Evolutionary conservation across 2,888 invertebrate species (phyloP).

Genomic region (Limnephilus lunatus): DNA sequence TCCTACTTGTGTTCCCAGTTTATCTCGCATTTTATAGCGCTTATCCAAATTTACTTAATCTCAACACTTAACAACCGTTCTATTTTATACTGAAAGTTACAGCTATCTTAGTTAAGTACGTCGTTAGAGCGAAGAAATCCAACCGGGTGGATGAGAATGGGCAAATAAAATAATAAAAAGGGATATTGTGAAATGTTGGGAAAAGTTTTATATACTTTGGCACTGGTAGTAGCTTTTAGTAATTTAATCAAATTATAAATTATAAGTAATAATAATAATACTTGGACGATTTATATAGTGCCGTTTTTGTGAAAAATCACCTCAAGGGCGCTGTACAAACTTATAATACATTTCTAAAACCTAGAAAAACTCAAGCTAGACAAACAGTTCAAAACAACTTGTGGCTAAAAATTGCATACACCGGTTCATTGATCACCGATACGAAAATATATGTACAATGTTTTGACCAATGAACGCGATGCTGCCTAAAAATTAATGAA

Average conservation of each 20-base stretch:
- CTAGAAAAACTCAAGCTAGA: no score
- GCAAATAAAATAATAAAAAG: neutral
- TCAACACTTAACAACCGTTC: neutral
- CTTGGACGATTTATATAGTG: no score
- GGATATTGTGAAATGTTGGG: neutral
- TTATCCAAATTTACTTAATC: conserved; percentile 22
- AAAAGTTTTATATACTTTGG: neutral
- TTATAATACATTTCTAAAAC: no score
- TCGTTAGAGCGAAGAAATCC: neutral
- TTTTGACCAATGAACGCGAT: no score
- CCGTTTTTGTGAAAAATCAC: no score
- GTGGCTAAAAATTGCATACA: no score
- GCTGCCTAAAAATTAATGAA: no score
- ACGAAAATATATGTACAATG: no score
- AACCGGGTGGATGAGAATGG: neutral
- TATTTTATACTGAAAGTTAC: neutral
- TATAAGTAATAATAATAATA: no score
- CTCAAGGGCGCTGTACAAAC: no score
- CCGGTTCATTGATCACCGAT: no score
- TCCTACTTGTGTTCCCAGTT: neutral
- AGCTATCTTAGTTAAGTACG: neutral
- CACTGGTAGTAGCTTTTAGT: neutral
- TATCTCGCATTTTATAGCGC: conserved; percentile 11
- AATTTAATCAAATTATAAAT: neutral
- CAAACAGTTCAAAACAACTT: no score